phyloP scores from a whole-genome alignment of 2,888 invertebrate species.

The Mythimna albipuncta region DNA sequence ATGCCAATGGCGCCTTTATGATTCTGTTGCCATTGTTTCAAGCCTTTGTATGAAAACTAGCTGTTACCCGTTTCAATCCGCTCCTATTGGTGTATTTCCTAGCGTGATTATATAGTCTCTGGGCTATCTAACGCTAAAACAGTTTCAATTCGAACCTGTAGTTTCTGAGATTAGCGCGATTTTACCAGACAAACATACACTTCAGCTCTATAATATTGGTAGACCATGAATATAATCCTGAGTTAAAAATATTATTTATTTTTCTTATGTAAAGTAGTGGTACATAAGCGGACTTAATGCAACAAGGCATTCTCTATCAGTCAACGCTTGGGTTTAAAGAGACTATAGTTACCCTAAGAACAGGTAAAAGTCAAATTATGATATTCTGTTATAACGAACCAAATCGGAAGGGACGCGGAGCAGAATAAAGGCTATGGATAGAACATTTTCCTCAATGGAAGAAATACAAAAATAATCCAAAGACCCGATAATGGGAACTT shows the following conservation, averaged over 20 bases:
- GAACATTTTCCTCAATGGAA: background rate
- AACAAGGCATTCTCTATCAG: too few species aligned
- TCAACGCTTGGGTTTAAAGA: too few species aligned
- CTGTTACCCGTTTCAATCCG: too few species aligned
- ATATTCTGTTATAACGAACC: background rate
- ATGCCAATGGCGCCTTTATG: background rate
- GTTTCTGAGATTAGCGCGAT: too few species aligned
- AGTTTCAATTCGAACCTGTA: too few species aligned
- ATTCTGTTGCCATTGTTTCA: background rate
- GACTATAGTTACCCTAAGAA: background rate
- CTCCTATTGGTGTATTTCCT: too few species aligned
- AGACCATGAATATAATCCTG: background rate
- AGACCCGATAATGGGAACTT: background rate
- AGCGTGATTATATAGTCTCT: too few species aligned
- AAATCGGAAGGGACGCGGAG: background rate
- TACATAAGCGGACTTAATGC: too few species aligned
- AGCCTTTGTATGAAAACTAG: background rate
- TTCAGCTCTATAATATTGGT: too few species aligned
- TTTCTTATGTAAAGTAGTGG: background rate
- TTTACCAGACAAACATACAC: too few species aligned
- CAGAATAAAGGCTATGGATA: background rate
- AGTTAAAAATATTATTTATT: background rate
- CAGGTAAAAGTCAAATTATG: background rate
- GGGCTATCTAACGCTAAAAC: too few species aligned
- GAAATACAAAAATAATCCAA: background rate